Base-by-base conservation (phyloP, 2,797 vertebrate species). In the Alfaro cultratus region DNA sequence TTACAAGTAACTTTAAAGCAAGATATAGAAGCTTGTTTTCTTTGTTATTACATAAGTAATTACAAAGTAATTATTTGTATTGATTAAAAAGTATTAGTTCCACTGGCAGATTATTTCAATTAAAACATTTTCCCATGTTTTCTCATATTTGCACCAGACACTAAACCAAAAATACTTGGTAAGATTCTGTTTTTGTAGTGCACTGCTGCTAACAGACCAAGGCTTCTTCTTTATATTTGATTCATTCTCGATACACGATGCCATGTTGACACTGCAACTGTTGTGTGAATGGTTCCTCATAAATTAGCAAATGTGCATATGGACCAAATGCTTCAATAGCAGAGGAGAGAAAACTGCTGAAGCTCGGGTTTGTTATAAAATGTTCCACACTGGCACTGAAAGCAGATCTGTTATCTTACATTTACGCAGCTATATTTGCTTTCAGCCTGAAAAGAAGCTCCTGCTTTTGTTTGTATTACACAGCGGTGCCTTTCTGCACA, bases 181-280 rank as follows among this genome's bases (percentile, higher is more conserved):
- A 26, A 53, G 8, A 53, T 53, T 53, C 2, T 53, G 23, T 53
- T 53, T 53, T 53, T 53, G 49, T 23, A 26, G 49, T 53, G 21
- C 49, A 53, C 49, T 53, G 78, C 74, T 78, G 83, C 68, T 83
- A 82, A 77, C 62, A 51, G 49, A 39, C 45, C 86, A 78, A 84
- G 83, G 53, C 84, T 75, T 55, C 71, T 55, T 26, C 68, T 74
- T 23, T 53, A 26, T 55, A 31, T 79, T 39, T 60, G 64, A 82
- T 47, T 34, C 78, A 51, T 46, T 43, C 67, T 21, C 6, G 60
- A 62, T 18, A 4, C 64, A 53, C 4, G 18, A 39, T 43, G 76
- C 46, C 29, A 71, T 79, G 21, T 49, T 49, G 36, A 47, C 41
- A 49, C 34, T 15, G 21, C 47, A 21, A 15, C 8, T 70, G 47